Base-by-base conservation (phyloP, 2,888 invertebrate species). In the Drosophila antonietae region DNA sequence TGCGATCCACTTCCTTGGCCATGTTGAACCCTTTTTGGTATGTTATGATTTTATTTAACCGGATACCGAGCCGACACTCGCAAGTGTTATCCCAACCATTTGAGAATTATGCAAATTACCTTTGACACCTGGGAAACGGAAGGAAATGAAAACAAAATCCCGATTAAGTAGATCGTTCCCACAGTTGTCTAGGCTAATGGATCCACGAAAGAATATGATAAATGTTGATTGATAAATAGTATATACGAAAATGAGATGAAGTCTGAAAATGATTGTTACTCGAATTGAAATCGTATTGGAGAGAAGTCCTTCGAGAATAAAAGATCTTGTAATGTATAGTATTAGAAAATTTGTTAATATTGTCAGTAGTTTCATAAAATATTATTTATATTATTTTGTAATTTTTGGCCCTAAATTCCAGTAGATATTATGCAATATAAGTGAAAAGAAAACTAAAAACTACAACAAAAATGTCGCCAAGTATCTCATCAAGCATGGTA, bases 71-170 rank as follows among this genome's bases (percentile, higher is more conserved):
- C 35, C 52, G 51, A 37, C 15, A 52, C 76, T 75, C 66, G 77
- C 89, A 86, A 83, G 85, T 81, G 81, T 69, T 69, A 62, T 70
- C 37, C 63, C 59, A 46, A 51, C 52, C 49, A 66, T 58, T 20
- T 31, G 53, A 61, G 58, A 60, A 77, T 81, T 88, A 84, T 84
- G 84, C 81, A 70, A 84, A 84, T 84, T 64, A 28, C 20, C 9
- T 46, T 60, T 62, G 63, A 60, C 88, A 88, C 89, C 87, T 86
- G 83, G 83, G 81, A 57, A 55, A 41, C 69, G 69, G 59, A 85
- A 75, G 73, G 80, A 82, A 74, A 37, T 28, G 76, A 59, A 47
- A 47, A 58, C 46, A 49, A 65, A 66, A 66, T 78, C 51, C 64
- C 55, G 31, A 41, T 12, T 35, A 49, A 23, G 18, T 5, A 65